Evolutionary conservation across 2,113 vertebrate species (phyloP).

Genomic region (rat (Rattus norvegicus)): GRCr8 NC_086019.1:186344001-186344500

Average conservation of each 20-base stretch:
- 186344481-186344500: neutral
- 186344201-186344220: neutral
- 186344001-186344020: neutral
- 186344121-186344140: neutral
- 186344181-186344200: neutral
- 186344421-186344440: neutral
- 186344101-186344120: neutral
- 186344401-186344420: neutral
- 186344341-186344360: neutral
- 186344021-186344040: neutral
- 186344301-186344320: neutral
- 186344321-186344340: fast-evolving
- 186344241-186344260: neutral
- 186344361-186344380: neutral
- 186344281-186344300: neutral
- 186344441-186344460: fast-evolving
- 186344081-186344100: neutral
- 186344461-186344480: neutral
- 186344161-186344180: neutral
- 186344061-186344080: neutral
- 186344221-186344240: neutral
- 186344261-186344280: neutral
- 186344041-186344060: neutral
- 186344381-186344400: neutral
- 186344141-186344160: neutral